Evolutionary conservation across 2,113 vertebrate genomes (phyloP).

Genomic region (Petromus typicus): DNA sequence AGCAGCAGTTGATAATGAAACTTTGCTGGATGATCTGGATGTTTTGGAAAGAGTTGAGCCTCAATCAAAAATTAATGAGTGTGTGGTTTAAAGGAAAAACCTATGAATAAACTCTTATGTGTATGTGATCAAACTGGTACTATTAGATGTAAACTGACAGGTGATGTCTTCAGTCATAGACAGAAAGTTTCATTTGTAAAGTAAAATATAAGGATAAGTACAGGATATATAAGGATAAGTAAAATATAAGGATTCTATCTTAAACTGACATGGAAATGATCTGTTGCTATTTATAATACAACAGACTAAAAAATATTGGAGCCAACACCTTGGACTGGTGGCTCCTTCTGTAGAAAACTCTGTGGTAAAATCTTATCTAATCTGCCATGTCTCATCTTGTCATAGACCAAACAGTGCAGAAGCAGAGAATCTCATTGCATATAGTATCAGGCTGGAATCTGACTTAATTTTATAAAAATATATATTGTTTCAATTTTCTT

Average conservation of each 20-base stretch:
- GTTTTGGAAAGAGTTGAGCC: background rate
- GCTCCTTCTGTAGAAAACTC: background rate
- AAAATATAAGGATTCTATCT: slow-evolving; percentile 8
- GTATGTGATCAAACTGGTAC: background rate
- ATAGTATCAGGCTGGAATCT: background rate
- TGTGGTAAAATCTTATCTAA: background rate
- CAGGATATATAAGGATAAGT: too few relatives aligned
- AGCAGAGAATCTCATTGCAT: background rate
- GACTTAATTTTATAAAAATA: background rate
- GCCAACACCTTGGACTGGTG: background rate
- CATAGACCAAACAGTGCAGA: background rate
- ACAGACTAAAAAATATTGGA: background rate
- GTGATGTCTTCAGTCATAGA: background rate
- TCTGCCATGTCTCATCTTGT: background rate
- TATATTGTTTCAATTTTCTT: background rate
- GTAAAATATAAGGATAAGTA: slow-evolving; percentile 3
- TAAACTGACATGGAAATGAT: background rate
- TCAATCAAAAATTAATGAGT: background rate
- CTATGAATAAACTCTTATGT: background rate
- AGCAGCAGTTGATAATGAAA: background rate
- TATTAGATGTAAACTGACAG: background rate
- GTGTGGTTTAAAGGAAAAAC: background rate
- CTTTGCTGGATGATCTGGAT: background rate
- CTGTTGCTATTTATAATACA: background rate
- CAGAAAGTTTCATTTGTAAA: slow-evolving; percentile 9